Conservation (phyloP, 1,140 invertebrate genomes). For the Cylas formicarius region DNA sequence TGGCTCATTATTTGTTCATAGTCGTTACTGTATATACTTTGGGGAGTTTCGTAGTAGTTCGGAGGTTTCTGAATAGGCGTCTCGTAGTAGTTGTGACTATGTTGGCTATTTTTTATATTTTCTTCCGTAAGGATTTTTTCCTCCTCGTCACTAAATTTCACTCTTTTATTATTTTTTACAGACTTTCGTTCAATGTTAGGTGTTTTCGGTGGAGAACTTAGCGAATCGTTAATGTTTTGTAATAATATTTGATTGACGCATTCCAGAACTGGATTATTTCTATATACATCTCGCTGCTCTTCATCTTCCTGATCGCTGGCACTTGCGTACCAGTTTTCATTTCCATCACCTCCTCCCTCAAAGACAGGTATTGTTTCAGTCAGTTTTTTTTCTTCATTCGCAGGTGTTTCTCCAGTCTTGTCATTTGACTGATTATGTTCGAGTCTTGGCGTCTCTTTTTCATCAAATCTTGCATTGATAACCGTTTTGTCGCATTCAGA, state of each 20-base stretch:
- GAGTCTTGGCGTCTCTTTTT: constrained; percentile 8
- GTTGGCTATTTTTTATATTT: constrained; percentile 24
- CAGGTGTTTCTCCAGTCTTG: background rate
- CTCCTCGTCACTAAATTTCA: constrained; percentile 40
- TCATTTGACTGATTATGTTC: constrained; percentile 2
- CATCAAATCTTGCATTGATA: constrained; percentile 19
- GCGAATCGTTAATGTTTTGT: constrained; percentile 45
- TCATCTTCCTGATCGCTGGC: constrained; percentile 63
- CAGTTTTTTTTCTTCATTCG: constrained; percentile 22
- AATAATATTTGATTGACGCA: constrained; percentile 70
- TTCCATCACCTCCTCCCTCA: constrained; percentile 44
- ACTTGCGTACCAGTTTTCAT: constrained; percentile 62
- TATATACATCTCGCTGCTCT: constrained; percentile 53
- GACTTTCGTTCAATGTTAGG: constrained; percentile 36
- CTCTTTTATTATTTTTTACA: constrained; percentile 35
- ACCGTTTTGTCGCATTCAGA: constrained; percentile 25
- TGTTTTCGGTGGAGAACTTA: constrained; percentile 40
- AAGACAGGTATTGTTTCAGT: constrained; percentile 38
- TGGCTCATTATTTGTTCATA: constrained; percentile 55
- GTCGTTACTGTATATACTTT: constrained; percentile 57
- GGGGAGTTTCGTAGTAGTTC: constrained; percentile 49
- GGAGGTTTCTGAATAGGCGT: constrained; percentile 39
- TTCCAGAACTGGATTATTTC: constrained; percentile 68
- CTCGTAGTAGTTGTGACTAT: constrained; percentile 37
- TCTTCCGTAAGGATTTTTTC: constrained; percentile 24